Evolutionary conservation across 2,797 vertebrate species (phyloP), one percentile per base, ranked within the genome.

Genomic region (Mustela erminea): DNA sequence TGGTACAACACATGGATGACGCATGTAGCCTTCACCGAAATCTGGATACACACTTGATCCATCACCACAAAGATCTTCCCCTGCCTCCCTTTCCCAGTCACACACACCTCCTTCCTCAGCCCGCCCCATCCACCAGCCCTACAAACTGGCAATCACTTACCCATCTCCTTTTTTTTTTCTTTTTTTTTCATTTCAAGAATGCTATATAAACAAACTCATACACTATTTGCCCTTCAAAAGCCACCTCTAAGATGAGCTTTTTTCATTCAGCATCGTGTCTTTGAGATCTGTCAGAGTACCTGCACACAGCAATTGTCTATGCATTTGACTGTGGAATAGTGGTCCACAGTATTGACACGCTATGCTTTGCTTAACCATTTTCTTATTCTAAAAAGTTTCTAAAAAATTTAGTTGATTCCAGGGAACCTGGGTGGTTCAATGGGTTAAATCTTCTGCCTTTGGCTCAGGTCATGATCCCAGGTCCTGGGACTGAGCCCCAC

Each of bases 341-440:
- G 2, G n/a, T 77, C 74, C 21, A 20, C 43, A 0, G 13, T 49
- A 60, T 62, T 2, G 14, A 1, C 11, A 18, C 0, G 4, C 72
- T 29, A 29, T 0, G 1, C 27, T 29, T 46, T 35, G n/a, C 18
- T 35, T 75, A 17, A 75, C 41, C 41, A 5, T 46, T 75, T 4
- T 15, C 72, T 46, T 75, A 46, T 46, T 46, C 72, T 18, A 46
- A 43, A 46, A 18, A 46, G 29, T 18, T 75, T 17, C 43, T 18
- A 10, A 43, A 46, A 18, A 46, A 29, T 10, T 75, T 17, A 14
- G 46, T 49, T 43, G 43, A 43, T 43, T 9, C 43, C 43, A 43
- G 43, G 43, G 8, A 8, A 1, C 43, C 43, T 43, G 43, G 8
- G 43, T 43, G 43, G 43, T 43, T 43, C 43, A 43, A 7, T 43